Evolutionary conservation across 2,888 invertebrate species (phyloP), one percentile per base, ranked within the genome.

Genomic region (Neocrepidodera transversa): DNA sequence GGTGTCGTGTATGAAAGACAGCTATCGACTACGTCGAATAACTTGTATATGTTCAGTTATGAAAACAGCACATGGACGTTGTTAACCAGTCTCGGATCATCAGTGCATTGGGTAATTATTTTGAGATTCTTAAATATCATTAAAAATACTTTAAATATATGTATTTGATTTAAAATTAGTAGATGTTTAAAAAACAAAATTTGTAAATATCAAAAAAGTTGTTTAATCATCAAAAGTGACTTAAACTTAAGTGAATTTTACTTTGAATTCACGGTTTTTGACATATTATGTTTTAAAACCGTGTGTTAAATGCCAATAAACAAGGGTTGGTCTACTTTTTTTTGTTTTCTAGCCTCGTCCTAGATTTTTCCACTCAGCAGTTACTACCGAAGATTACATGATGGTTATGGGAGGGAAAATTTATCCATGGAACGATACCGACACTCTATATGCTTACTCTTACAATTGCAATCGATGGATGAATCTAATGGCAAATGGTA

Each of bases 391-490:
- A 59, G 89, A 92, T 50, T 94, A 93, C 73, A 94, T 97, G 95
- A 84, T 95, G 17, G 85, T 97, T 28, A 89, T 94, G 72, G 96
- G 96, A 1, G 97, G 97, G 2, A 83, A 90, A 56, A 89, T 91
- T 5, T 85, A 86, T 67, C 90, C 91, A 0, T 87, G 88, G 74
- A 87, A 87, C 72, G 84, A 88, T 57, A 87, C 87, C 0, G 92
- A 93, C 74, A 86, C 90, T 0, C 81, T 95, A 0, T 86, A 92
- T 52, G 93, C 93, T 0, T 96, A 95, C 74, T 86, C 92, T 6
- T 96, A 93, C 75, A 86, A 87, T 48, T 97, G 96, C 76, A 95
- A 95, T 78, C 88, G 91, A 71, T 95, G 95, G 95, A 87, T 93
- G 48, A 79, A 79, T 64, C 67, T 80, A 36, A 74, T 79, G 68